Conservation (phyloP, 1,140 invertebrate species). For the Drosophila watanabei region DNA sequence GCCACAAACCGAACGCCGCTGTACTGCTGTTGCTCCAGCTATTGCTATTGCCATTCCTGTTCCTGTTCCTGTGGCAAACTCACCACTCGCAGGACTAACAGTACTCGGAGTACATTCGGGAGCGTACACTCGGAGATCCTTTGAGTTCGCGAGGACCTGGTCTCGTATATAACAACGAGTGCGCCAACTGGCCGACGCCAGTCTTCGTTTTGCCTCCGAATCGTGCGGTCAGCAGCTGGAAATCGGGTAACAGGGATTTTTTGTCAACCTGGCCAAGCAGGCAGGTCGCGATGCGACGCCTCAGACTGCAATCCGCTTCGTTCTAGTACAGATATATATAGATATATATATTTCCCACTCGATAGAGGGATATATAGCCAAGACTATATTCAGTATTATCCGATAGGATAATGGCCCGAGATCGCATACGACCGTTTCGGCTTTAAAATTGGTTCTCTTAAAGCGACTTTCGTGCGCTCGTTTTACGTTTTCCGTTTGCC, state of each 20-base stretch:
- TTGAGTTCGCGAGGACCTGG: constrained; percentile 7
- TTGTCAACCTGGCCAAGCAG: constrained; percentile 29
- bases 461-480: constrained; percentile 66
- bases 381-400: not conserved
- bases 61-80: constrained; percentile 22
- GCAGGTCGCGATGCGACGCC: constrained; percentile 65
- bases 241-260: constrained; percentile 25
- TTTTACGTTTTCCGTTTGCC: constrained; percentile 33
- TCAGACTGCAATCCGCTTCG: constrained; percentile 41
- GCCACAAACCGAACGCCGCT: not conserved
- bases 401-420: not conserved
- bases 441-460: constrained; percentile 62
- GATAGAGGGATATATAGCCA: not conserved
- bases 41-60: not conserved
- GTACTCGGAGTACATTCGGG: not conserved
- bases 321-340: not conserved
- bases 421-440: constrained; percentile 5
- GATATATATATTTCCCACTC: not conserved
- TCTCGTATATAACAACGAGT: constrained; percentile 79
- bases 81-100: constrained; percentile 34
- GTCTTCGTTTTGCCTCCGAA: constrained; percentile 84
- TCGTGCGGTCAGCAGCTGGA: constrained; percentile 77
- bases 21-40: not conserved
- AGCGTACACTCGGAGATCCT: not conserved
- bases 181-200: constrained; percentile 72